Conservation (phyloP, 2,113 vertebrate species). For the Myrmecophaga tridactyla region DNA sequence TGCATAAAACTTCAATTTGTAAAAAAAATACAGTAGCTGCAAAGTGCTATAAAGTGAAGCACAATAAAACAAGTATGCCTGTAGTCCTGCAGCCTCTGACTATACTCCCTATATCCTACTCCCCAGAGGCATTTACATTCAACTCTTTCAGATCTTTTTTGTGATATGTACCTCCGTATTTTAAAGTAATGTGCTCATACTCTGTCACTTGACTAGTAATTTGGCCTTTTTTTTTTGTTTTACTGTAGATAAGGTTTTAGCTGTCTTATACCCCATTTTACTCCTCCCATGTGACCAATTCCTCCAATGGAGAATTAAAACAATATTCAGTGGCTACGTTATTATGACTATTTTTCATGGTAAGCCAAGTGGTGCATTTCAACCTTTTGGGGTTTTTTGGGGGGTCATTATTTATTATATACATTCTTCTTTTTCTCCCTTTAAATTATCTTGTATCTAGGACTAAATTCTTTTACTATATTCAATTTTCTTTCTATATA, state of each 20-base stretch:
- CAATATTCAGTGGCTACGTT: neutral
- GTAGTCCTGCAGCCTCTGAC: no score
- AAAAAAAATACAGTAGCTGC: no score
- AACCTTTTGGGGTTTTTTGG: neutral
- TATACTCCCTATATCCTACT: no score
- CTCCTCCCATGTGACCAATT: neutral
- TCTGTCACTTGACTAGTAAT: neutral
- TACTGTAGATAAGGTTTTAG: neutral
- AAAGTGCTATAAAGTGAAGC: no score
- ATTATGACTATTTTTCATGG: neutral
- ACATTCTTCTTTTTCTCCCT: neutral
- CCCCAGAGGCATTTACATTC: neutral
- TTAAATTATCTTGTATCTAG: neutral
- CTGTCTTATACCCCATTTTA: neutral
- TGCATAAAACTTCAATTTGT: no score
- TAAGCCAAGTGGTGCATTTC: neutral
- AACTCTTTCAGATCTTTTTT: neutral
- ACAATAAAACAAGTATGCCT: no score
- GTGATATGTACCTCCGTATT: neutral
- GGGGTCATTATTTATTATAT: neutral
- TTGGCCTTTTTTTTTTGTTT: conserved; percentile 18
- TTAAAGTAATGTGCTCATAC: neutral
- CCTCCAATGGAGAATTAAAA: neutral
- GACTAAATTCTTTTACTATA: neutral
- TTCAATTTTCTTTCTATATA: neutral